Percentiles rank a stretch among this genome's conserved stretches.
Conservation (phyloP, 1,140 invertebrate genomes). For the Drosophila tani region DNA sequence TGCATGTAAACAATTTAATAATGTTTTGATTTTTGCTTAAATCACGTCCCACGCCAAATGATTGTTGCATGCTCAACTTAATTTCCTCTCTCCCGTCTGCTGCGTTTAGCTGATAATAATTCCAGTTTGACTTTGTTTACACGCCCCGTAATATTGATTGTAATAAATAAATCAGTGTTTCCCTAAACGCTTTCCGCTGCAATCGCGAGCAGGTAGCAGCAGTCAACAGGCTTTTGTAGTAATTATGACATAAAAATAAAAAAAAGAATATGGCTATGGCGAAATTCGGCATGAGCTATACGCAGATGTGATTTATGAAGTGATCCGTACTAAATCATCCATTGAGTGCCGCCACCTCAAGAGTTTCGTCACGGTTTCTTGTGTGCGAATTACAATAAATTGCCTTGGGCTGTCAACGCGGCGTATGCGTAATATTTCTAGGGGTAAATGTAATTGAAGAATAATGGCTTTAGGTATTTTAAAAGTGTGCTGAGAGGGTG, state of each 20-base stretch:
- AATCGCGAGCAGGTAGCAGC: slow-evolving; percentile 24
- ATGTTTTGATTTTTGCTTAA: slow-evolving; percentile 52
- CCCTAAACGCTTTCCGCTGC: slow-evolving; percentile 53
- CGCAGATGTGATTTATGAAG: slow-evolving; percentile 38
- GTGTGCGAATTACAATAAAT: slow-evolving; percentile 29
- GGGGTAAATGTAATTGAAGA: slow-evolving; percentile 13
- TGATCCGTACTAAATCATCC: slow-evolving; percentile 38
- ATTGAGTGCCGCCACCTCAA: slow-evolving; percentile 18
- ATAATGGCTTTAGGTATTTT: slow-evolving; percentile 3
- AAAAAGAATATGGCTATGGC: slow-evolving; percentile 19
- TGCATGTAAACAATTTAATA: slow-evolving; percentile 48
- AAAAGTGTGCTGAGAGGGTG: slow-evolving; percentile 12
- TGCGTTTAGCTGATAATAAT: slow-evolving; percentile 37
- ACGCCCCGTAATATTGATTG: slow-evolving; percentile 63
- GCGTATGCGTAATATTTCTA: slow-evolving; percentile 50
- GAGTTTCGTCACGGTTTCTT: slow-evolving; percentile 18
- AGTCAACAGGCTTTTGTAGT: slow-evolving; percentile 39
- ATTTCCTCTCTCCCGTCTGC: background rate
- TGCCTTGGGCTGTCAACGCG: slow-evolving; percentile 33
- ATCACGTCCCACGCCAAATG: slow-evolving; percentile 45
- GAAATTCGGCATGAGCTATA: slow-evolving; percentile 35
- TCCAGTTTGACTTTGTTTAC: slow-evolving; percentile 68
- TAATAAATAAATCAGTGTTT: slow-evolving; percentile 72
- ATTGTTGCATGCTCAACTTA: slow-evolving; percentile 25
- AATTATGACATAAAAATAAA: slow-evolving; percentile 40